Conservation (phyloP, 2,113 vertebrate species). For the Malurus elegans region DNA sequence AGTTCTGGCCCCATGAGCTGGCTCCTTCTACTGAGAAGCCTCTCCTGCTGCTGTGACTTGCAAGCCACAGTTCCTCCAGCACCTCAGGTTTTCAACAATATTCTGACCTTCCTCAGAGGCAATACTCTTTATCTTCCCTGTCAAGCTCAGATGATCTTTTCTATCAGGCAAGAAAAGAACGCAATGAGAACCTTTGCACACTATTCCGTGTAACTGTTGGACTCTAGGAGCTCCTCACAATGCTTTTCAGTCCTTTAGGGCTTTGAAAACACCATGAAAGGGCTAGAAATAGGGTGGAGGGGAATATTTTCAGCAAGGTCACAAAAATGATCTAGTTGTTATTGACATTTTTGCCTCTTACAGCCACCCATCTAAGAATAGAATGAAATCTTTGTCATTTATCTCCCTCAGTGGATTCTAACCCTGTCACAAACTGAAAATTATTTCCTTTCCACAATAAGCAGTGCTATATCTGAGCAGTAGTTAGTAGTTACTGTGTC, state of each 20-base stretch:
- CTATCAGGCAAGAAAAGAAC: background rate
- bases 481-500: background rate
- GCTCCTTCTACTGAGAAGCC: background rate
- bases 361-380: constrained; percentile 1
- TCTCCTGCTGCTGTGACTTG: background rate
- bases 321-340: constrained; percentile 29
- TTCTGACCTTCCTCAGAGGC: background rate
- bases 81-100: background rate
- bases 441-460: constrained; percentile 9
- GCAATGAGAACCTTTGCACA: background rate
- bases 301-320: constrained; percentile 21
- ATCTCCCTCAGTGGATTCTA: constrained; percentile 27
- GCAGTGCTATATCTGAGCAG: background rate
- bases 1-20: background rate
- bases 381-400: constrained; percentile 24
- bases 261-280: constrained; percentile 41
- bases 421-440: constrained; percentile 19
- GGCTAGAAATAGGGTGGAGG: background rate
- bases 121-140: background rate
- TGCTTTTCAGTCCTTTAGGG: background rate
- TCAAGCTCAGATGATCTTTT: background rate
- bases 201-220: background rate
- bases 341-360: constrained; percentile 45
- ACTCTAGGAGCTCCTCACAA: background rate
- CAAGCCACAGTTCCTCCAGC: background rate